These are phyloP conservation scores for Baryphthengus martii DNA, from an alignment of 2,113 vertebrate species.

Conservation along the genomic window DNA sequence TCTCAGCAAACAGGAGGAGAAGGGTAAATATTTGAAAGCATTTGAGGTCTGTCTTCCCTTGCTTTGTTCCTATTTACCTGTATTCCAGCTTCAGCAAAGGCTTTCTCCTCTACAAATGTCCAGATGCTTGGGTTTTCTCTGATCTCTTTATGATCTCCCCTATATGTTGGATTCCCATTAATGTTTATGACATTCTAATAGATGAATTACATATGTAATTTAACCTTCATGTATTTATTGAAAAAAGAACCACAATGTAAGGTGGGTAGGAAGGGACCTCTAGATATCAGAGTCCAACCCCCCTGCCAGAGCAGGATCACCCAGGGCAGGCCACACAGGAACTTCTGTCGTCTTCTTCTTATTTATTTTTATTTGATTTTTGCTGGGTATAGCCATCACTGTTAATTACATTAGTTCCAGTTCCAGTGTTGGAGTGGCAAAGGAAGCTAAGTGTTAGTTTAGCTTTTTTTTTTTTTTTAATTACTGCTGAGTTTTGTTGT, in stretches of 20 bases:
- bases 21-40: background rate
- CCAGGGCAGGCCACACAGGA: too few relatives aligned
- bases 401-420: background rate
- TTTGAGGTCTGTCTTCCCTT: background rate
- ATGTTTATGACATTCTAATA: background rate
- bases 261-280: too few relatives aligned
- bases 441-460: background rate
- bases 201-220: background rate
- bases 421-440: background rate
- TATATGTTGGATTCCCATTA: background rate
- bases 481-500: background rate
- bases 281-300: too few relatives aligned
- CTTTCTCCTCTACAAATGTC: background rate
- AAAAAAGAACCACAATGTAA: too few relatives aligned
- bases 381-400: background rate
- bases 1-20: background rate
- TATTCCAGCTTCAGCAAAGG: background rate
- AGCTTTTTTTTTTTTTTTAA: background rate
- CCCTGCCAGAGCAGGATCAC: too few relatives aligned
- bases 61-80: background rate
- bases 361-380: background rate
- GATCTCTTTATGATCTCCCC: background rate
- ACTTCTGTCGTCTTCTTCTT: background rate
- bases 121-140: background rate
- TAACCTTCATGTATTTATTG: background rate